These are phyloP conservation scores for Brachionus sp. DNA, from an alignment of 1,140 invertebrate species.

Conservation along the genomic window DNA sequence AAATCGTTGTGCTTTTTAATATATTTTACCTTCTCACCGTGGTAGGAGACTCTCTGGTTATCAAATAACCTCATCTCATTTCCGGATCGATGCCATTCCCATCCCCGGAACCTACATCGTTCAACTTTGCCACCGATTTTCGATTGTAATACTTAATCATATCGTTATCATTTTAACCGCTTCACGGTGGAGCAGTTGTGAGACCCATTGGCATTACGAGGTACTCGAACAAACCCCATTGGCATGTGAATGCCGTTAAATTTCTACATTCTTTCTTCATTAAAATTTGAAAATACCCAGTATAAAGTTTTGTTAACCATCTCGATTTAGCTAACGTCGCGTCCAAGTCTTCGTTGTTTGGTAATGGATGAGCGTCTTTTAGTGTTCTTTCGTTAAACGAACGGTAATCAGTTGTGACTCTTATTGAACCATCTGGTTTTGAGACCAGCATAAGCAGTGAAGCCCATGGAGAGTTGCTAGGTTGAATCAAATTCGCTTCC, in stretches of 20 bases:
- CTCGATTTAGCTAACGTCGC: slow-evolving; percentile 7
- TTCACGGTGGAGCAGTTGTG: slow-evolving; percentile 53
- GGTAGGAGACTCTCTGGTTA: no score
- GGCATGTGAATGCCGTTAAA: not conserved
- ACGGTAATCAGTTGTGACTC: not conserved
- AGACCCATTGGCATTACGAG: slow-evolving; percentile 58
- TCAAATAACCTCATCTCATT: no score
- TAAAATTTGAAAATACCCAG: not conserved
- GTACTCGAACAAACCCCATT: slow-evolving; percentile 49
- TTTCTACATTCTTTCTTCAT: not conserved
- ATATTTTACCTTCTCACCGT: no score
- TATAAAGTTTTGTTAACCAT: not conserved
- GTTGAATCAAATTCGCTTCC: no score
- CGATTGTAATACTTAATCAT: not conserved
- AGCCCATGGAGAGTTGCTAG: no score
- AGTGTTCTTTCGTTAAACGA: slow-evolving; percentile 47
- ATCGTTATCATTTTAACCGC: not conserved
- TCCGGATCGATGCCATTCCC: no score
- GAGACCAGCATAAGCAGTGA: not conserved
- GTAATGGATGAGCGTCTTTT: slow-evolving; percentile 45
- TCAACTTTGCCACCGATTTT: not conserved
- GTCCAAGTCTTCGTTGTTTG: slow-evolving; percentile 47
- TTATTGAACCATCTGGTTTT: not conserved
- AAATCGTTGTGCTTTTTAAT: not conserved
- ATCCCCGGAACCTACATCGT: not conserved